Conservation (phyloP, 23 tunicate species). For the Diplosoma virens region DNA sequence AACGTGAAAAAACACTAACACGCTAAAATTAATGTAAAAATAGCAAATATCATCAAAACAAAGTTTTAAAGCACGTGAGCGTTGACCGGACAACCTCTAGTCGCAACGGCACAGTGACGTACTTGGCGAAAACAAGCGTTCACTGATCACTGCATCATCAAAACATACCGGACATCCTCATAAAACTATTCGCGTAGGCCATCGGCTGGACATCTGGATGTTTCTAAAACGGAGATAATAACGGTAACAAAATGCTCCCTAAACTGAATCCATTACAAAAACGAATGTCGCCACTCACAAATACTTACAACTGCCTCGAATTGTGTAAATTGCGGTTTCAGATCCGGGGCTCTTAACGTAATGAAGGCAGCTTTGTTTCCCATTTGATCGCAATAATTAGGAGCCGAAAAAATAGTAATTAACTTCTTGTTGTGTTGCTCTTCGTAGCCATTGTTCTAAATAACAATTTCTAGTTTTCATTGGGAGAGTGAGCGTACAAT, state of each 20-base stretch:
- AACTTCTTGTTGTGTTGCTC: slow-evolving; percentile 87
- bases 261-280: background rate
- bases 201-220: slow-evolving; percentile 95
- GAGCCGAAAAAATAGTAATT: slow-evolving; percentile 97
- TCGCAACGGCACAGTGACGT: background rate
- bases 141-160: slow-evolving; percentile 1
- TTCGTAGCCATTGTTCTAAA: slow-evolving; percentile 90
- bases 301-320: slow-evolving; percentile 94
- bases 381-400: slow-evolving; percentile 99
- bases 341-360: slow-evolving; percentile 76
- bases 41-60: background rate
- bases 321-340: slow-evolving; percentile 88
- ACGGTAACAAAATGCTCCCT: background rate
- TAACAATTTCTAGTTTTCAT: too few species aligned
- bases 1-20: background rate
- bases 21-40: background rate
- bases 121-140: background rate
- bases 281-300: background rate
- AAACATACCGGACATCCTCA: slow-evolving; percentile 82
- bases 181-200: slow-evolving; percentile 94
- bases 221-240: slow-evolving; percentile 27
- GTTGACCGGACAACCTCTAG: too few species aligned
- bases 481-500: too few species aligned
- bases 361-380: slow-evolving; percentile 98
- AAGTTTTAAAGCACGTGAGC: background rate